Base-by-base conservation (phyloP, 2,888 invertebrate genomes). In the Helicoverpa assulta region DNA sequence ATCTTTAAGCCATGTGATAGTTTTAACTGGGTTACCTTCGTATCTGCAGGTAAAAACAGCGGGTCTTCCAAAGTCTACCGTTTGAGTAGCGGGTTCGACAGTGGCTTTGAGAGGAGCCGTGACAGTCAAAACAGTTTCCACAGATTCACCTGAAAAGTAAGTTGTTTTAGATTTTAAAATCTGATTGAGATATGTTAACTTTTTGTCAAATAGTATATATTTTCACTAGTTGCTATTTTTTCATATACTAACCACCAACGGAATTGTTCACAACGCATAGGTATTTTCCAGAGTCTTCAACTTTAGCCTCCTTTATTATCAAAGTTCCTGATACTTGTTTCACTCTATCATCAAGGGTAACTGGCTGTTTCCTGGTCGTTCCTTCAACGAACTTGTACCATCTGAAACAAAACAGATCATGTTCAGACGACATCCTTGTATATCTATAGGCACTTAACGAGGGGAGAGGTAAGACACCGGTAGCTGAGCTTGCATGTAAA, bases 371-470 rank as follows among this genome's bases (percentile, higher is more conserved):
- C 65, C 98, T 96, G 5, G 97, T 97, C 0, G 98, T 98, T 63
- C 98, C 98, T 85, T 98, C 98, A 86, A 98, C 97, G 93, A 98
- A 98, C 92, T 99, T 99, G 94, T 98, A 99, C 99, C 98, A 99
- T 96, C 99, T 99, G 97, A 16, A 98, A 97, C 96, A 96, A 96
- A 87, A 84, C 90, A 95, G 90, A 95, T 85, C 33, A 70, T 59
- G 89, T 91, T 95, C 84, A 94, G 88, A 76, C 52, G 21, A 74
- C 67, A 52, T 76, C 29, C 18, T 29, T 57, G 33, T 33, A 40
- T 60, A 52, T 43, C 33, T 26, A 19, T 19, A 59, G 16, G 47
- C 6, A 57, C 19, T 50, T 8, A 59, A 43, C 8, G 43, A 50
- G 52, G 26, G 57, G 21, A 29, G 37, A 29, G 61, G 51, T 33